Base-by-base conservation (phyloP, 2,113 vertebrate species). In the Boleophthalmus pectinirostris region DNA sequence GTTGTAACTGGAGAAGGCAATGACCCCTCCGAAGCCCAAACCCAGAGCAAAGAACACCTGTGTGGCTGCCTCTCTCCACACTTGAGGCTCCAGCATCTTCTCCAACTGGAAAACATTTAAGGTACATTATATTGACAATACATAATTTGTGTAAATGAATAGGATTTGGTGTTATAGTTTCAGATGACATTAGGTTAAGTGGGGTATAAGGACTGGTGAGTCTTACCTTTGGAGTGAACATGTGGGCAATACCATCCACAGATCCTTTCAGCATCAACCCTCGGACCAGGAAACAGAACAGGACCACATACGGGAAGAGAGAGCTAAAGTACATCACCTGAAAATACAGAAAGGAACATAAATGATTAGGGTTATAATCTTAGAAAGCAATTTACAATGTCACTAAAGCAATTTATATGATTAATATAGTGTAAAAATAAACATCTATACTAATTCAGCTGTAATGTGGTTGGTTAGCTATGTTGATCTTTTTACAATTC, bases 241-340 rank as follows among this genome's bases (percentile, higher is more conserved):
- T 99, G 89, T 99, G 97, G 78, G 96, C 92, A 68, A 99, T 99
- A 8, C 98, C 98, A 1, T 99, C 98, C n/a, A 98, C 89, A 0
- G 98, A 96, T 45, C 98, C 98, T 0, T 97, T 95, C 74, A 99
- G 94, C 87, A 99, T 93, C 12, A 99, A 92, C 0, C 96, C 97
- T 38, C 97, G 92, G 63, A 98, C 93, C 92, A 99, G 86, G 92
- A 99, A 99, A 84, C 98, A 99, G 84, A 98, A 94, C 45, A 99
- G 94, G 72, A 99, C 98, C 90, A 97, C 87, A 0, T 99, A 99
- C 0, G 98, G 98, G 87, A 99, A 99, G 64, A 99, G 96, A 0
- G 98, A 99, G 89, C 98, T 99, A 94, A 99, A 99, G 84, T 99
- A 99, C 98, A 99, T 99, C 92, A 99, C 98, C 98, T 99, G 58